Evolutionary conservation across 2,797 vertebrate species (phyloP).

Genomic region (Uromys caudimaculatus): DNA sequence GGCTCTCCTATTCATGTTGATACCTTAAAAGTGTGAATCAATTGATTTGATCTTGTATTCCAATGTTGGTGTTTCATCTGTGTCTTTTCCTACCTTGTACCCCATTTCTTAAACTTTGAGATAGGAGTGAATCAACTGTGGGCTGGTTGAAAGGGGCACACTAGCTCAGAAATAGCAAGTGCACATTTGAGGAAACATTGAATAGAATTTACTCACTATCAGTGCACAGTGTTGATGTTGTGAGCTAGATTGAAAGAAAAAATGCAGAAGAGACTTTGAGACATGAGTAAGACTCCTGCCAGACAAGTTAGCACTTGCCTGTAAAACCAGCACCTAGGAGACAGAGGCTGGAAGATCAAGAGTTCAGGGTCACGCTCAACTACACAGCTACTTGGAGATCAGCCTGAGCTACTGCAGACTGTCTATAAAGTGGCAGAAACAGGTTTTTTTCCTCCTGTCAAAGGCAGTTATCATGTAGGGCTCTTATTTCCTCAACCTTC

Average conservation of each 20-base stretch:
- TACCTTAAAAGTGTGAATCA: conserved; percentile 10
- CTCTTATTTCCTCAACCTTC: neutral
- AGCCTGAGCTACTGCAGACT: neutral
- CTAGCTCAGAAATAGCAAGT: neutral
- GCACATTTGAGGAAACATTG: neutral
- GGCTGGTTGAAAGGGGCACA: conserved; percentile 6
- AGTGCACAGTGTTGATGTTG: neutral
- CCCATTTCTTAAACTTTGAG: conserved; percentile 43
- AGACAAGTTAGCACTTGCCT: neutral
- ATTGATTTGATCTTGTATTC: conserved; percentile 22
- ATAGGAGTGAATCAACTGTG: neutral
- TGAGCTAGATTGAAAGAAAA: conserved; percentile 19
- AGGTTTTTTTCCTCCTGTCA: neutral
- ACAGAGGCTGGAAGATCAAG: neutral
- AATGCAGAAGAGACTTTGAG: conserved; percentile 21
- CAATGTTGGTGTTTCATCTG: neutral
- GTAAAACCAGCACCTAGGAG: neutral
- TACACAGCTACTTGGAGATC: neutral
- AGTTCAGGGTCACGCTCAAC: neutral
- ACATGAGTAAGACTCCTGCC: neutral
- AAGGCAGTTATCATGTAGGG: neutral
- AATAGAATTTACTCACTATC: neutral
- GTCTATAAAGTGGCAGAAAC: neutral
- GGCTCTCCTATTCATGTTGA: neutral
- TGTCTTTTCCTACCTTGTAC: conserved; percentile 37